These are phyloP conservation scores for Brienomyrus longianalis DNA, from an alignment of 2,113 vertebrate genomes.

Conservation along the genomic window DNA sequence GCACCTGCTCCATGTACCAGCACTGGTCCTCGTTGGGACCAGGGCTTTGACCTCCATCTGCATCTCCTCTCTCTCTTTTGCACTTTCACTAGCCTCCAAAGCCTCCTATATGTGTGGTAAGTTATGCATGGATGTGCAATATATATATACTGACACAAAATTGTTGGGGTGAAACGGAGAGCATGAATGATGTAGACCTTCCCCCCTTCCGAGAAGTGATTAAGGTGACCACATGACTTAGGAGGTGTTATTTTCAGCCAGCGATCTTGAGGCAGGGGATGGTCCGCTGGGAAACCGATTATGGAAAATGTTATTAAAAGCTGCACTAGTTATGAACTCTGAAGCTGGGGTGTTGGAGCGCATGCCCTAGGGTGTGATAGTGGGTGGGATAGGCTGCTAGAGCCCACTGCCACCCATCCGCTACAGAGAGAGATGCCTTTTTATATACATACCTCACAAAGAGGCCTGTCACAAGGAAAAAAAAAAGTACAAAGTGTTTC, in stretches of 20 bases:
- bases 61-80: neutral
- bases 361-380: neutral
- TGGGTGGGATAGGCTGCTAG: neutral
- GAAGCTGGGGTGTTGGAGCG: no score
- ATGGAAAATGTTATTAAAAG: conserved; percentile 18
- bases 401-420: neutral
- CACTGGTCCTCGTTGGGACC: neutral
- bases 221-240: neutral
- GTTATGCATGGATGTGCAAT: neutral
- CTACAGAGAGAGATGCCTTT: neutral
- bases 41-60: neutral
- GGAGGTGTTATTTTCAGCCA: conserved; percentile 12
- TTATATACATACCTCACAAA: neutral
- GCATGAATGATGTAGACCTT: neutral
- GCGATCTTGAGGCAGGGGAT: neutral
- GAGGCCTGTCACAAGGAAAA: neutral
- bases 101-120: neutral
- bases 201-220: neutral
- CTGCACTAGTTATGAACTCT: neutral
- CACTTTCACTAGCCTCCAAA: neutral
- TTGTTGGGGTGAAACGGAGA: neutral
- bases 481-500: conserved; percentile 2
- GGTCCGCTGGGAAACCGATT: conserved; percentile 2
- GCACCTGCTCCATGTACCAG: neutral
- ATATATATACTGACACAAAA: neutral